Evolutionary conservation across 2,113 vertebrate genomes (phyloP).

Genomic region (Talpa occidentalis): DNA sequence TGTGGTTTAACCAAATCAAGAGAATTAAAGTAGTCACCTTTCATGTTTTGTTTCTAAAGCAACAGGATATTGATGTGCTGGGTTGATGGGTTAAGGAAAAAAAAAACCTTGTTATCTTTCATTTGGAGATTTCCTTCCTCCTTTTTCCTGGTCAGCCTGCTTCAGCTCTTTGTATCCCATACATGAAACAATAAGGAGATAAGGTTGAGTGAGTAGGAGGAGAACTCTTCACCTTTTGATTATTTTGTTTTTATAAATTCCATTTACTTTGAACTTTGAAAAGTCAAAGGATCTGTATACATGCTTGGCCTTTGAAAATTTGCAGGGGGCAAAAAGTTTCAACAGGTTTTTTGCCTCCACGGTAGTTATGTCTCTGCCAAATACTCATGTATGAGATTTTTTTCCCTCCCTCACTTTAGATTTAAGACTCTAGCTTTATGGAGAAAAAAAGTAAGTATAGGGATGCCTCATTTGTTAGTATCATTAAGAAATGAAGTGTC

Average conservation of each 20-base stretch:
- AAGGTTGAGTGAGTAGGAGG: conserved; percentile 68
- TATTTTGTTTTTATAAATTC: conserved; percentile 54
- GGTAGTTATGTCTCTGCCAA: conserved; percentile 38
- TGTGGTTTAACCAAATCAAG: conserved; percentile 68
- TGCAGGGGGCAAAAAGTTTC: conserved; percentile 54
- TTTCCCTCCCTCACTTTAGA: not conserved
- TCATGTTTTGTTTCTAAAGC: conserved; percentile 75
- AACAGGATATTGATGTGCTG: conserved; percentile 73
- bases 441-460: not conserved
- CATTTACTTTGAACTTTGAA: conserved; percentile 58
- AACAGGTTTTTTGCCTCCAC: conserved; percentile 58
- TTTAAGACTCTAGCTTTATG: not conserved
- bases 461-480: conserved; percentile 17
- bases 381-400: not conserved
- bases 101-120: conserved; percentile 59
- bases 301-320: conserved; percentile 61
- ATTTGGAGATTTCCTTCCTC: conserved; percentile 13
- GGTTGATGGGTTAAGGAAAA: conserved; percentile 52
- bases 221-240: conserved; percentile 70
- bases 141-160: conserved; percentile 55
- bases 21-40: conserved; percentile 73
- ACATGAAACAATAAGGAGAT: conserved; percentile 66
- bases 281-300: conserved; percentile 65
- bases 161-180: conserved; percentile 12
- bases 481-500: not conserved